Evolutionary conservation across 2,113 vertebrate genomes (phyloP).

Genomic region (Taurulus bubalis): DNA sequence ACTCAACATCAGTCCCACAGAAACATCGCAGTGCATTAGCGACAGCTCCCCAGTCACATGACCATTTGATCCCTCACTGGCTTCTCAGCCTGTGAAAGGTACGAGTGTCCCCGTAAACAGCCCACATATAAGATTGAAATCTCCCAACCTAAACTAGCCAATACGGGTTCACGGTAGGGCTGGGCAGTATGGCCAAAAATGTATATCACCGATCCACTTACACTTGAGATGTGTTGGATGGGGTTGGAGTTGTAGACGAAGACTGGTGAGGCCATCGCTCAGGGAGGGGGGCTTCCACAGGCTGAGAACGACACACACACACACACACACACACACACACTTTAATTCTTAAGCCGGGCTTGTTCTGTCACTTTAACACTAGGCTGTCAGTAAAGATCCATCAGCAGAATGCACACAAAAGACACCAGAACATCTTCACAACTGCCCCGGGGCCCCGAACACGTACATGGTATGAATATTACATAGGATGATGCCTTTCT

Average conservation of each 20-base stretch:
- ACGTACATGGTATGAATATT: not conserved
- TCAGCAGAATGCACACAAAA: not conserved
- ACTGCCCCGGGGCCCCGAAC: not conserved
- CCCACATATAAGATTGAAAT: not conserved
- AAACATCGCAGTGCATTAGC: too few species aligned
- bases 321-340: not conserved
- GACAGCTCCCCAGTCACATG: too few species aligned
- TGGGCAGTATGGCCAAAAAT: too few species aligned
- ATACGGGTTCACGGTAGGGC: not conserved
- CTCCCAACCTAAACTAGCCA: not conserved
- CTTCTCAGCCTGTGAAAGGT: not conserved
- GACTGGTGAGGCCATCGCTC: conserved; percentile 73
- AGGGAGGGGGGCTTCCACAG: conserved; percentile 59
- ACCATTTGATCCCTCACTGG: not conserved
- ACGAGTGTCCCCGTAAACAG: not conserved
- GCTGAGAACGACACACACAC: conserved; percentile 32
- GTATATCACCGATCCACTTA: too few species aligned
- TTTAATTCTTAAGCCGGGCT: not conserved
- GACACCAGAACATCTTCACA: not conserved
- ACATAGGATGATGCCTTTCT: not conserved
- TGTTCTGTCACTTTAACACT: not conserved
- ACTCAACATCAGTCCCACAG: too few species aligned
- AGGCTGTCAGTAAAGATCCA: not conserved
- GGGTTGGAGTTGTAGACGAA: conserved; percentile 75
- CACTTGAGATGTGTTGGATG: conserved; percentile 73